Evolutionary conservation across 2,113 vertebrate species (phyloP), one percentile per base, ranked within the genome.

Genomic region (Pelecanoides urinatrix): DNA sequence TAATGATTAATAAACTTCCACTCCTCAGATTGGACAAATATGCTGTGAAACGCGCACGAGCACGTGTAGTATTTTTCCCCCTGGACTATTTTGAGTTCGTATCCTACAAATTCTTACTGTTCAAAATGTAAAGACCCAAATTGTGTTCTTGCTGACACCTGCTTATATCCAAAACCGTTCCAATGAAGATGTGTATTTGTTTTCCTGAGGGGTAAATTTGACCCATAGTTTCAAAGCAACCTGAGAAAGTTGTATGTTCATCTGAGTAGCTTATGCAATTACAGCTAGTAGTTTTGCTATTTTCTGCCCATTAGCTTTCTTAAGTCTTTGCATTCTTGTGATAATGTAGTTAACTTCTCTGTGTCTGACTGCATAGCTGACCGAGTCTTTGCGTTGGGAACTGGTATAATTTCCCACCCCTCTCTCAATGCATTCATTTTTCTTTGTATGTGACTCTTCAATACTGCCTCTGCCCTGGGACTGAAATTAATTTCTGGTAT

Each of bases 111-210:
- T 18, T 65, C 30, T 34, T 80, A 58, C 25, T 67, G 15, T 58
- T 80, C 14, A 73, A 90, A 86, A 83, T 23, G 13, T 6, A 2
- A 84, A 80, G 30, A 72, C 25, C 13, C 23, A 84, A 29, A 63
- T 7, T n/a, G 11, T 42, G 21, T 40, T 70, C 26, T 47, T 90
- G 26, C 29, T 58, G 53, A 38, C 20, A 55, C 4, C 16, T 38
- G 16, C 26, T 11, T 30, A 36, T n/a, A 71, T 11, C 10, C 44
- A 29, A 84, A 91, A 71, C 13, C 16, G 61, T 19, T 49, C 45
- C 30, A 65, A 18, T 30, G 55, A 84, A 61, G 27, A 65, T 63
- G 19, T 0, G 0, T 29, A 38, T 42, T 65, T 0, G 0, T 26
- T 52, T 40, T 74, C 40, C 58, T 44, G 26, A 74, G 23, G 7